phyloP scores from a whole-genome alignment of 2,888 invertebrate species.

The Diachrysia chrysitis region DNA sequence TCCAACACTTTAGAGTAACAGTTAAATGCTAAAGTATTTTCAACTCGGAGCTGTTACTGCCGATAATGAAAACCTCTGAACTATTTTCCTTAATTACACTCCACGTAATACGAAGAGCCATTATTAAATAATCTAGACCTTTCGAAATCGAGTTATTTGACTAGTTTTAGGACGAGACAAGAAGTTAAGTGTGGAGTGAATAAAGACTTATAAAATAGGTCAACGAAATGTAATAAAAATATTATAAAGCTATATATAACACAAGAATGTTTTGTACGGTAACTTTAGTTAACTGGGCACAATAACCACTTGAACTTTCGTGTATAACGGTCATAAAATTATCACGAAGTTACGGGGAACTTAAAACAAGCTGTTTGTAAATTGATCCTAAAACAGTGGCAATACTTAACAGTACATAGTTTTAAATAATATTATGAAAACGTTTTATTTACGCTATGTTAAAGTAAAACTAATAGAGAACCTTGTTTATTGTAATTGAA shows the following conservation, averaged over 20 bases:
- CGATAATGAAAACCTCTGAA: conserved; percentile 39
- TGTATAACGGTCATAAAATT: conserved; percentile 84
- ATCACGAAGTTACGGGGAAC: conserved; percentile 78
- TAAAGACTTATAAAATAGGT: conserved; percentile 66
- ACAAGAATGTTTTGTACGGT: conserved; percentile 61
- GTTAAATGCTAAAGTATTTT: conserved; percentile 43
- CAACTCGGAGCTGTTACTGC: conserved; percentile 33
- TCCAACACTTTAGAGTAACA: conserved; percentile 29
- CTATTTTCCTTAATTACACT: conserved; percentile 31
- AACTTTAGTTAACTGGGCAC: conserved; percentile 62
- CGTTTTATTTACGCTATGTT: conserved; percentile 18
- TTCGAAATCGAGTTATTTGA: conserved; percentile 29
- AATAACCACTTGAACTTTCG: conserved; percentile 78
- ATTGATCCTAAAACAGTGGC: conserved; percentile 74
- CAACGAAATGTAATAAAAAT: conserved; percentile 61
- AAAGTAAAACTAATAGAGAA: neutral
- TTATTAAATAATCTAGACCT: conserved; percentile 19
- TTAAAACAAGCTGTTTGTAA: conserved; percentile 82
- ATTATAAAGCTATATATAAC: conserved; percentile 54
- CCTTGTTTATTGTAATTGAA: neutral
- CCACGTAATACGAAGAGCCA: conserved; percentile 18
- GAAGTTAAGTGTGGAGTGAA: conserved; percentile 43
- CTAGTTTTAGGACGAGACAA: conserved; percentile 61
- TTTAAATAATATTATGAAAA: conserved; percentile 28
- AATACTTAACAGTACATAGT: conserved; percentile 54